phyloP scores from a whole-genome alignment of 2,797 vertebrate species.

The Onychomys arenicola region DNA sequence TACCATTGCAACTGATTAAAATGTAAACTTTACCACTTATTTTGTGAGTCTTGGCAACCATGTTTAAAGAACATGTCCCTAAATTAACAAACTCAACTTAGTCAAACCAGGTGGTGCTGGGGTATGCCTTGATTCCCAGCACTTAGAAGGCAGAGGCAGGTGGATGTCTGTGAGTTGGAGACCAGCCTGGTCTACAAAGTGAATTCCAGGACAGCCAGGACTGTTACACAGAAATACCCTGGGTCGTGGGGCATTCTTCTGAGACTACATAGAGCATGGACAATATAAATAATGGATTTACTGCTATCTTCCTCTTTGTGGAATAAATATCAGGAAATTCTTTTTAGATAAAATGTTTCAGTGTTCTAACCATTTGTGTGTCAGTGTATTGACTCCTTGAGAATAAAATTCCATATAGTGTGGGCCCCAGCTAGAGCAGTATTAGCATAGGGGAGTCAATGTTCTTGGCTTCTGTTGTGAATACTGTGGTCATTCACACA shows the following conservation, averaged over 20 bases:
- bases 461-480: not conserved
- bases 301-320: not conserved
- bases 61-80: slow-evolving; percentile 45
- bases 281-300: slow-evolving; percentile 41
- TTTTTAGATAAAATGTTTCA: slow-evolving; percentile 48
- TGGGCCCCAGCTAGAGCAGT: slow-evolving; percentile 28
- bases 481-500: slow-evolving; percentile 25
- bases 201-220: not conserved
- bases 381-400: slow-evolving; percentile 7
- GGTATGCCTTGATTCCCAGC: not conserved
- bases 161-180: not conserved
- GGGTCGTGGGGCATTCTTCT: not conserved
- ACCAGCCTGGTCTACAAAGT: not conserved
- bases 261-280: not conserved
- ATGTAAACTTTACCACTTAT: slow-evolving; percentile 50
- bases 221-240: not conserved
- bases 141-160: not conserved
- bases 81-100: slow-evolving; percentile 27
- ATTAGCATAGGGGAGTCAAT: slow-evolving; percentile 38
- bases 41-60: slow-evolving; percentile 47
- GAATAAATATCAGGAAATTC: not conserved
- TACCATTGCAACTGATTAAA: slow-evolving; percentile 42
- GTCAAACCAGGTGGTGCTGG: not conserved
- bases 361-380: not conserved
- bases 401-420: not conserved